A percentile compares a stretch with the other conserved stretches of the same genome.
These are phyloP conservation scores for Spodoptera picta DNA, from an alignment of 2,888 invertebrate species.

Conservation along the genomic window DNA sequence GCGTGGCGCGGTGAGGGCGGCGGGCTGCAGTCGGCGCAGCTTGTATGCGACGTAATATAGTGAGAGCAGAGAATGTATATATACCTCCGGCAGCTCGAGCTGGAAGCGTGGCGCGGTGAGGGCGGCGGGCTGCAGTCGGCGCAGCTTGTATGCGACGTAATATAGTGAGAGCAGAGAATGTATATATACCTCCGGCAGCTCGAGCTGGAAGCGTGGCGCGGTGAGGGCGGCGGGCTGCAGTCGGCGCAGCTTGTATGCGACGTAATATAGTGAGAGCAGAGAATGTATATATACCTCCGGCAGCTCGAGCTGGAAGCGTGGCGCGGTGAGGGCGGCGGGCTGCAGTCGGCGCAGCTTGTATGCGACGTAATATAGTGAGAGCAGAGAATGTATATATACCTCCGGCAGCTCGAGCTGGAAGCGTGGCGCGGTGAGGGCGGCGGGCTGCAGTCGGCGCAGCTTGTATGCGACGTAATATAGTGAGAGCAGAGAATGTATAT, in stretches of 20 bases:
- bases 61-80: too few relatives aligned
- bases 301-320: conserved; percentile 94
- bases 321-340: conserved; percentile 94
- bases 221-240: conserved; percentile 96
- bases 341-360: conserved; percentile 96
- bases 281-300: conserved; percentile 90
- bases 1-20: conserved; percentile 93
- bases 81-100: conserved; percentile 95
- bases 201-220: conserved; percentile 93
- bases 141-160: conserved; percentile 95
- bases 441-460: conserved; percentile 95
- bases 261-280: conserved; percentile 73
- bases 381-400: conserved; percentile 72
- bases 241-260: conserved; percentile 96
- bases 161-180: too few relatives aligned
- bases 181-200: conserved; percentile 93
- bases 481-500: too few relatives aligned
- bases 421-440: conserved; percentile 93
- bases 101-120: conserved; percentile 94
- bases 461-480: conserved; percentile 93
- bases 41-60: conserved; percentile 93
- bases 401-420: conserved; percentile 96
- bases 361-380: conserved; percentile 88
- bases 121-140: conserved; percentile 95
- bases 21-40: conserved; percentile 95